A percentile compares a stretch with the other conserved stretches of the same genome.
Evolutionary conservation across 1,140 invertebrate species (phyloP).

Genomic region (Rhizoglyphus robini): DNA sequence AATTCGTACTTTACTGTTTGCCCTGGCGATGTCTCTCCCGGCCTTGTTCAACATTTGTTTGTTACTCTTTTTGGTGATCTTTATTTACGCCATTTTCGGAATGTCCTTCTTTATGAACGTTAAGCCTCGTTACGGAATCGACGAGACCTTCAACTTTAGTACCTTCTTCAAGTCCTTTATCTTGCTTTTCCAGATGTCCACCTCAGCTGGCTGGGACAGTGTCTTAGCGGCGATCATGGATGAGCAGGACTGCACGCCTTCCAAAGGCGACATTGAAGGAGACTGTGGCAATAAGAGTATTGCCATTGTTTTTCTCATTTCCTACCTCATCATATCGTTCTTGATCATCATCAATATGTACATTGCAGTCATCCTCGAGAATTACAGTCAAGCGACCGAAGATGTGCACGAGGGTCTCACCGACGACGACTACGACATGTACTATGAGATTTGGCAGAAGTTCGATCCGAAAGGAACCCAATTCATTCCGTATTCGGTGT

Average conservation of each 20-base stretch:
- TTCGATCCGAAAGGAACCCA: conserved; percentile 95
- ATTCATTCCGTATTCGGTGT: conserved; percentile 81
- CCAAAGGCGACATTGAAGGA: conserved; percentile 58
- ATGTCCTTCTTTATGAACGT: conserved; percentile 99
- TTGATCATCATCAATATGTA: conserved; percentile 99
- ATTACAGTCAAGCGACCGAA: conserved; percentile 93
- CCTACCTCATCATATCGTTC: conserved; percentile 93
- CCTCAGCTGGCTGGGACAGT: conserved; percentile 91
- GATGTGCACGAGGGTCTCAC: conserved; percentile 96
- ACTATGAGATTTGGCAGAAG: conserved; percentile 97
- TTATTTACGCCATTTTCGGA: conserved; percentile 97
- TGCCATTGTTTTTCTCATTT: conserved; percentile 83
- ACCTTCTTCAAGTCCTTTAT: conserved; percentile 98
- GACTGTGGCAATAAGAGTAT: conserved; percentile 83
- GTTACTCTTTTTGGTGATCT: conserved; percentile 93
- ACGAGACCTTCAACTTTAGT: conserved; percentile 95
- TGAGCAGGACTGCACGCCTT: conserved; percentile 67
- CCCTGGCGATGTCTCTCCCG: conserved; percentile 91
- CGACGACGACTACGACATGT: conserved; percentile 98
- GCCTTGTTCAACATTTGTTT: conserved; percentile 97
- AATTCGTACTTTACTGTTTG: conserved; percentile 89
- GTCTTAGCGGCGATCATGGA: conserved; percentile 91
- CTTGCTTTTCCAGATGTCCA: conserved; percentile 94
- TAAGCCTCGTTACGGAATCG: conserved; percentile 70
- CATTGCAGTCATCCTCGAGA: conserved; percentile 96